Evolutionary conservation across 2,888 invertebrate genomes (phyloP), one percentile per base, ranked within the genome.

Genomic region (Dione juno): DNA sequence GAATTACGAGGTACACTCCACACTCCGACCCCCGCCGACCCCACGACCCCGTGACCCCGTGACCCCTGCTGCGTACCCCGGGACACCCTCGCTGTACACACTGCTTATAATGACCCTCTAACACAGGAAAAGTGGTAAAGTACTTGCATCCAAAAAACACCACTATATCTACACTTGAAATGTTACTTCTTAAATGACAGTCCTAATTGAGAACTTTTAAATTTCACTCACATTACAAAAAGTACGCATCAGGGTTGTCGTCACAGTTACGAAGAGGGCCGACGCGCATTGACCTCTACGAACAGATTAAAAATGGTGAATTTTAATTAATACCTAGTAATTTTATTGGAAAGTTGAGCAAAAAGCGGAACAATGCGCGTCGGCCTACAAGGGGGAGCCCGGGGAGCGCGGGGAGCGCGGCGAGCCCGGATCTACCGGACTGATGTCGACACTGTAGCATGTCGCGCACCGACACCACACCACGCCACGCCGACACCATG

Each of bases 1-100:
- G 95, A 98, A 97, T 94, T 99, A 99, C 94, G 97, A 98, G 97
- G 99, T 98, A 97, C 90, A 80, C 83, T 77, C 73, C 81, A 80
- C 82, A 79, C 75, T 75, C 70, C 40, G 40, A 40, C 45, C 45
- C 45, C 43, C 13, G 13, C 43, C 11, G 13, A 79, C 74, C 70
- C 78, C 74, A 74, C 76, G 69, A 68, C 77, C 67, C 76, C 75
- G 72, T 76, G 54, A 73, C 71, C 77, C 77, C 78, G 72, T 54
- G 21, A 59, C 77, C 74, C 79, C 79, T 81, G 79, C 76, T 81
- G 79, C 63, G 64, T 28, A 71, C 48, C 41, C 69, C 69, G 65
- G 41, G 13, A 64, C 58, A 28, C 54, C 54, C 9, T 2, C 53
- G 28, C 35, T 35, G 40, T 19, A 54, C 45, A 37, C 59, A 58